Evolutionary conservation across 2,113 vertebrate genomes (phyloP).

Genomic region (Xenotilapia leptura): DNA sequence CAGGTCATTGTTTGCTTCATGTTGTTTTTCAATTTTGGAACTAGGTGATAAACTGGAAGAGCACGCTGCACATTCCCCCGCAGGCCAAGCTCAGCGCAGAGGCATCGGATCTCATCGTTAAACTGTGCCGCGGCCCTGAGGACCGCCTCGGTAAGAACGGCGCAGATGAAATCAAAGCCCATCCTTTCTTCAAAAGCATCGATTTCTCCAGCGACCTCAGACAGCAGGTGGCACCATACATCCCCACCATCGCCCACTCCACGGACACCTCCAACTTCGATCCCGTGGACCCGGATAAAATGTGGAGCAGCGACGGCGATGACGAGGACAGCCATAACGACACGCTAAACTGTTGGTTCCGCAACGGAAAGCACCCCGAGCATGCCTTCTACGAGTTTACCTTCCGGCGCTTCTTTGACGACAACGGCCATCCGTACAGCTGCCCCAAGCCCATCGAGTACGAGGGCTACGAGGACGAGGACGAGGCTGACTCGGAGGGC

Average conservation of each 20-base stretch:
- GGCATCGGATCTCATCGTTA: slow-evolving; percentile 91
- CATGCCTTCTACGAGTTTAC: slow-evolving; percentile 99
- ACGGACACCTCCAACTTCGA: slow-evolving; percentile 98
- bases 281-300: slow-evolving; percentile 94
- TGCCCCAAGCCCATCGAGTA: slow-evolving; percentile 93
- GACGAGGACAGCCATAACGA: slow-evolving; percentile 83
- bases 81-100: slow-evolving; percentile 89
- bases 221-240: slow-evolving; percentile 87
- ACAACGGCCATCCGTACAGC: slow-evolving; percentile 97
- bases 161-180: slow-evolving; percentile 93
- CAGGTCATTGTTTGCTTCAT: not conserved
- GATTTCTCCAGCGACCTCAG: slow-evolving; percentile 93
- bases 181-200: slow-evolving; percentile 87
- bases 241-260: slow-evolving; percentile 93
- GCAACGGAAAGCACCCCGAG: slow-evolving; percentile 94
- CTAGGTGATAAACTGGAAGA: slow-evolving; percentile 98
- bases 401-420: slow-evolving; percentile 96
- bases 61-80: slow-evolving; percentile 86
- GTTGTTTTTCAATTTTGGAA: not conserved
- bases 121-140: slow-evolving; percentile 91
- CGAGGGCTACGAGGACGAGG: slow-evolving; percentile 77
- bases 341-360: slow-evolving; percentile 91
- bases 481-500: slow-evolving; percentile 69
- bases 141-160: slow-evolving; percentile 93
- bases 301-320: slow-evolving; percentile 86